A percentile compares a stretch with the other conserved stretches of the same genome.
Conservation (phyloP, 2,888 invertebrate species). For the Hedychridium roseum region DNA sequence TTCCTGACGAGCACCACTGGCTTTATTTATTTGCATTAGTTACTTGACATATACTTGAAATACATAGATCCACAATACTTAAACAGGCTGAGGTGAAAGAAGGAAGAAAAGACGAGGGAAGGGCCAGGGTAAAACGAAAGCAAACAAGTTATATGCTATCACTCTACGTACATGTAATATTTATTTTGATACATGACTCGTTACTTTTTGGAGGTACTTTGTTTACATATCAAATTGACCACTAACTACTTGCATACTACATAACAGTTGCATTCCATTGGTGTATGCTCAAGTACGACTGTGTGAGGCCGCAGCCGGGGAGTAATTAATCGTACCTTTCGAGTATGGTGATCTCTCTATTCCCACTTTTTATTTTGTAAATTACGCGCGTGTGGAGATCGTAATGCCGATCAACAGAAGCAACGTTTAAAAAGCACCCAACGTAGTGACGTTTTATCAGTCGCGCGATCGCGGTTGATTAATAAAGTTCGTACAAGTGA, state of each 20-base stretch:
- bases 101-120: slow-evolving; percentile 9
- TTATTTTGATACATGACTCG: slow-evolving; percentile 36
- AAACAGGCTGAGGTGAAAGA: slow-evolving; percentile 25
- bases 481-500: too few species aligned
- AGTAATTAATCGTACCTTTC: slow-evolving; percentile 38
- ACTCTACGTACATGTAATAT: slow-evolving; percentile 25
- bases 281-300: slow-evolving; percentile 44
- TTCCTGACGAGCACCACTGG: slow-evolving; percentile 47
- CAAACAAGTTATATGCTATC: slow-evolving; percentile 19
- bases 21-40: slow-evolving; percentile 52
- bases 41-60: slow-evolving; percentile 44
- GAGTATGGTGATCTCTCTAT: slow-evolving; percentile 48
- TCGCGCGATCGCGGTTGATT: too few species aligned
- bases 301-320: slow-evolving; percentile 39
- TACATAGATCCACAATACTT: too few species aligned
- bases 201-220: slow-evolving; percentile 50
- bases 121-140: slow-evolving; percentile 17
- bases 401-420: too few species aligned
- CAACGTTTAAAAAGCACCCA: too few species aligned
- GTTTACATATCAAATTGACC: slow-evolving; percentile 57
- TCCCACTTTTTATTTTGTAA: slow-evolving; percentile 16
- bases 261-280: slow-evolving; percentile 55
- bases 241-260: slow-evolving; percentile 41
- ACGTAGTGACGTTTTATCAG: too few species aligned
- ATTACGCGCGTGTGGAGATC: too few species aligned